Evolutionary conservation across 2,888 invertebrate species (phyloP), one percentile per base, ranked within the genome.

Genomic region (Torymus auratus): DNA sequence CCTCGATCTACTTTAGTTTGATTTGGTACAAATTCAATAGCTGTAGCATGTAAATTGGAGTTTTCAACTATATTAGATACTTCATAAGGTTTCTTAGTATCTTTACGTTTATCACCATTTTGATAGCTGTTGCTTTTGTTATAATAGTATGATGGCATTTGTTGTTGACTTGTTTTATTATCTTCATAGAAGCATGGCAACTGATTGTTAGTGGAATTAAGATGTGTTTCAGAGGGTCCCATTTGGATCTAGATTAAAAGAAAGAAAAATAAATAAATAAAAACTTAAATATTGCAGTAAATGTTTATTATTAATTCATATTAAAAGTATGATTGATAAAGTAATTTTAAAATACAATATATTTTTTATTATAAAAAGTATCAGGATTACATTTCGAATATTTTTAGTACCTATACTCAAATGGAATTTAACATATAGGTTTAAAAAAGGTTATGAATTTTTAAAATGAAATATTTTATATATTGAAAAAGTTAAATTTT

Each of bases 11-110:
- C 82, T 65, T 78, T 73, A 52, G 70, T 81, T 68, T 80, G 65
- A 20, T 83, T 93, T 78, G 93, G 93, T 83, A 93, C 91, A 91
- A 94, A 93, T 88, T 94, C 94, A 81, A 90, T 92, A 20, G 93
- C 94, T 64, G 92, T 93, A 14, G 93, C 90, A 77, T 93, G 93
- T 61, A 94, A 90, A 84, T 92, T 93, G 56, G 93, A 93, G 84
- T 86, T 83, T 55, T 85, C 83, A 0, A 83, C 79, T 74, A 75
- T 69, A 17, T 64, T 20, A 62, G 79, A 61, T 15, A 72, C 64
- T 58, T 78, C 70, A 56, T 82, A 76, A 60, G 60, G 52, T 28
- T 74, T 78, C 60, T 81, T 81, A 2, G 12, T 58, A 65, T 83
- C 70, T 23, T 78, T 83, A 14, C 73, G 82, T 74, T 83, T 81